Evolutionary conservation across 2,113 vertebrate species (phyloP).

Genomic region (Balaenoptera acutorostrata): DNA sequence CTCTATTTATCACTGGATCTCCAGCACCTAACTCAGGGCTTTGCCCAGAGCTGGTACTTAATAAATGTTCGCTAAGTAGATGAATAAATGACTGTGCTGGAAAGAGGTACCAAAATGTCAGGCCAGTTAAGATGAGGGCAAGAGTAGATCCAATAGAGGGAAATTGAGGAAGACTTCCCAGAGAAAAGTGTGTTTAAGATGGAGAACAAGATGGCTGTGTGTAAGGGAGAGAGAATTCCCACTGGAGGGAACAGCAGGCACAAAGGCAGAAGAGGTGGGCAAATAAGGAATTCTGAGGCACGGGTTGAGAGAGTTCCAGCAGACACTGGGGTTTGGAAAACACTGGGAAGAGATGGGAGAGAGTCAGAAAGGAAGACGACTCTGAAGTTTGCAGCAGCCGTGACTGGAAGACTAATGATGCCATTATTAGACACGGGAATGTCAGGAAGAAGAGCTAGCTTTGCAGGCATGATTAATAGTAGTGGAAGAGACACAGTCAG

Average conservation of each 20-base stretch:
- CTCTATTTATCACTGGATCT: neutral
- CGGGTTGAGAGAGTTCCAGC: neutral
- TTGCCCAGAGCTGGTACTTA: neutral
- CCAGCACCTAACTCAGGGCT: neutral
- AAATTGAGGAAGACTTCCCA: constrained; percentile 12
- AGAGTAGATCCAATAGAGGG: neutral
- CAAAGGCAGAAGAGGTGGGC: neutral
- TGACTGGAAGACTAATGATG: constrained; percentile 70
- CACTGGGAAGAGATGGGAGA: neutral
- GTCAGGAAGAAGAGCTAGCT: constrained; percentile 51
- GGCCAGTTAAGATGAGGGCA: neutral
- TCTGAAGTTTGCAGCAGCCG: constrained; percentile 56
- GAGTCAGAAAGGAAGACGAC: constrained; percentile 30
- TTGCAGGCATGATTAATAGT: constrained; percentile 59
- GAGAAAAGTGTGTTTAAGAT: neutral
- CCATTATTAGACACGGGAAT: constrained; percentile 63
- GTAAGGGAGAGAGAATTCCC: neutral
- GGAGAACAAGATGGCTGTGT: neutral
- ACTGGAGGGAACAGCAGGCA: neutral
- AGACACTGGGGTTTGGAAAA: constrained; percentile 2
- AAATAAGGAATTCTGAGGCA: neutral
- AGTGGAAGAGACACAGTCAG: constrained; percentile 41
- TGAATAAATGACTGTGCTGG: neutral
- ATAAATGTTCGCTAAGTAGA: neutral
- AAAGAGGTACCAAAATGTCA: neutral